These are phyloP conservation scores for Syncerus caffer DNA, from an alignment of 2,797 vertebrate species.

Conservation along the genomic window DNA sequence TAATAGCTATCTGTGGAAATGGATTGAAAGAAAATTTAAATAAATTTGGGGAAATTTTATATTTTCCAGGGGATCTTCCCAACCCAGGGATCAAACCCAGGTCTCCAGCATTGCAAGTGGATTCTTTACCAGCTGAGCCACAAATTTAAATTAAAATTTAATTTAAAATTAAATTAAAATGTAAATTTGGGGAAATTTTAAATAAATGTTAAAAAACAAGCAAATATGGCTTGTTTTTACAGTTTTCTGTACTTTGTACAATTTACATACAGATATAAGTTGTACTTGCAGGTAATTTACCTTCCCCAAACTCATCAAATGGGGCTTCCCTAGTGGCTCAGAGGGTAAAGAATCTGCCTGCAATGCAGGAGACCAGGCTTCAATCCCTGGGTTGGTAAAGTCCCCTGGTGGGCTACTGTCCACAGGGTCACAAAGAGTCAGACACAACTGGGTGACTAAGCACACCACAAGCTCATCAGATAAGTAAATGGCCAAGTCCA, in stretches of 20 bases:
- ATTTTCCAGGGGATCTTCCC: too few species aligned
- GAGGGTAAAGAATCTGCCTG: background rate
- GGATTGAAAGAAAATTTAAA: background rate
- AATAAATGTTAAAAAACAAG: too few species aligned
- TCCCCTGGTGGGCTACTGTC: background rate
- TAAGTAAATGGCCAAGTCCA: background rate
- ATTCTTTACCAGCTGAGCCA: too few species aligned
- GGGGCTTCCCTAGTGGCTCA: background rate
- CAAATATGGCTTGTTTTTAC: background rate
- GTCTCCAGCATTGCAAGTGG: too few species aligned
- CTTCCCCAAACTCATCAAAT: background rate
- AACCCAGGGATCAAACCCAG: too few species aligned
- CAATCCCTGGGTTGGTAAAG: background rate
- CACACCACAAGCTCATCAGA: background rate
- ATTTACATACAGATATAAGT: background rate
- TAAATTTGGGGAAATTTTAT: background rate
- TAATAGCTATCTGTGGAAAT: background rate
- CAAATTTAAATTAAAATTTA: too few species aligned
- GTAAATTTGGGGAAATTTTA: too few species aligned
- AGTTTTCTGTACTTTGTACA: background rate
- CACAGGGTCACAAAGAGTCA: background rate
- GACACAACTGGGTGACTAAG: background rate
- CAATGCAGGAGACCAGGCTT: background rate
- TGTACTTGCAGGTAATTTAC: background rate
- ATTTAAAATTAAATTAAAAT: too few species aligned